Evolutionary conservation across 2,113 vertebrate species (phyloP).

Genomic region (Hiodon tergisus): DNA sequence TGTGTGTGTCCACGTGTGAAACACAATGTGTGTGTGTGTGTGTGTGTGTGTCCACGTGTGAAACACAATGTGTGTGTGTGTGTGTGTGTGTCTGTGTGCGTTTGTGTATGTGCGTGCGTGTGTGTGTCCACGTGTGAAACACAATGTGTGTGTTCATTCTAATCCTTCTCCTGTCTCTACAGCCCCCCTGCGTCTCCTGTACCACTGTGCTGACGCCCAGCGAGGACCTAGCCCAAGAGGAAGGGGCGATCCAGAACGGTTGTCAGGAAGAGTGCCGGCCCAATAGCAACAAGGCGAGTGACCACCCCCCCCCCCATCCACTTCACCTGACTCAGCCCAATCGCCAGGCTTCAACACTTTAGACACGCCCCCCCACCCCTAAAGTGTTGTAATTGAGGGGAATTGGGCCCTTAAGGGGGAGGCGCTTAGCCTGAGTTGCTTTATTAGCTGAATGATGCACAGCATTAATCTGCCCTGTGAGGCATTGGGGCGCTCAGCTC

Average conservation of each 20-base stretch:
- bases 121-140: no score
- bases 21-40: no score
- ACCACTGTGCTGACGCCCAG: slow-evolving; percentile 61
- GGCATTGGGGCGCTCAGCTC: no score
- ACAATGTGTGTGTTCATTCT: no score
- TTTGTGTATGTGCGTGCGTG: no score
- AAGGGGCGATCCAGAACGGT: slow-evolving; percentile 69
- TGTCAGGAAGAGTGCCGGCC: slow-evolving; percentile 77
- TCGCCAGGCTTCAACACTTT: slow-evolving; percentile 31
- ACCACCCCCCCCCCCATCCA: slow-evolving; percentile 60
- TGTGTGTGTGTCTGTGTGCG: not conserved
- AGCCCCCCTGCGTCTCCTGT: slow-evolving; percentile 77
- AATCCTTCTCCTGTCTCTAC: slow-evolving; percentile 26
- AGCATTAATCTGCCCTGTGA: no score
- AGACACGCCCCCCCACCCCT: not conserved
- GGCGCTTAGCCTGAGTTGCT: no score
- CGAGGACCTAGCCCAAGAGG: slow-evolving; percentile 62
- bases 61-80: not conserved
- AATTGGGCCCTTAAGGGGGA: no score
- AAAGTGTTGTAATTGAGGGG: no score
- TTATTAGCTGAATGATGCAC: no score
- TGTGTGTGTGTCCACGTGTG: not conserved
- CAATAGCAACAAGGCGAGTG: slow-evolving; percentile 68
- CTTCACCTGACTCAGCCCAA: slow-evolving; percentile 66
- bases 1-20: no score